phyloP scores from a whole-genome alignment of 2,113 vertebrate genomes.

The Rhinoptilus africanus region DNA sequence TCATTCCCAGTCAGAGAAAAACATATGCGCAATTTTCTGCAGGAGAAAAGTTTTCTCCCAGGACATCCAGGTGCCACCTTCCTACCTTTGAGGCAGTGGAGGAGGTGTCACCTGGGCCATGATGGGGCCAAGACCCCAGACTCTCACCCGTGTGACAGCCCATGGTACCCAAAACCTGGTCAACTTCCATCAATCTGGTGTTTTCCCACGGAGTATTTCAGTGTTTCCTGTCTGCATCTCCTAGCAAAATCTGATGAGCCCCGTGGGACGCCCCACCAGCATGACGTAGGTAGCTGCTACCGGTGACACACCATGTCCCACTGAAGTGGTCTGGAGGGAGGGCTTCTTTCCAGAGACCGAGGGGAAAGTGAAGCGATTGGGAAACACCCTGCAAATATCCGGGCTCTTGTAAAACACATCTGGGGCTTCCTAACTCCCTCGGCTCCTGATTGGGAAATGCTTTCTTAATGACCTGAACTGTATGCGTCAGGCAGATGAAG shows the following conservation, averaged over 20 bases:
- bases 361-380: neutral
- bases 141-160: neutral
- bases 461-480: neutral
- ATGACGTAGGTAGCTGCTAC: neutral
- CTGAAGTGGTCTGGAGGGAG: neutral
- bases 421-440: neutral
- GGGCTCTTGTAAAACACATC: neutral
- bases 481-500: neutral
- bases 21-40: neutral
- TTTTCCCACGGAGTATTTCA: neutral
- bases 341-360: neutral
- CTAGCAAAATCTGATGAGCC: neutral
- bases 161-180: neutral
- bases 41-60: neutral
- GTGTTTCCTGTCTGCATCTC: neutral
- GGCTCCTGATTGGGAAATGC: neutral
- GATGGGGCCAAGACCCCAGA: neutral
- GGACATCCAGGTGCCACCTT: neutral
- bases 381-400: neutral
- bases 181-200: neutral
- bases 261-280: neutral
- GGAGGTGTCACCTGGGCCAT: neutral
- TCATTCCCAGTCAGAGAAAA: neutral
- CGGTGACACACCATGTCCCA: neutral
- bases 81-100: neutral